Conservation (phyloP, 2,797 vertebrate genomes). For the Erithacus rubecula region DNA sequence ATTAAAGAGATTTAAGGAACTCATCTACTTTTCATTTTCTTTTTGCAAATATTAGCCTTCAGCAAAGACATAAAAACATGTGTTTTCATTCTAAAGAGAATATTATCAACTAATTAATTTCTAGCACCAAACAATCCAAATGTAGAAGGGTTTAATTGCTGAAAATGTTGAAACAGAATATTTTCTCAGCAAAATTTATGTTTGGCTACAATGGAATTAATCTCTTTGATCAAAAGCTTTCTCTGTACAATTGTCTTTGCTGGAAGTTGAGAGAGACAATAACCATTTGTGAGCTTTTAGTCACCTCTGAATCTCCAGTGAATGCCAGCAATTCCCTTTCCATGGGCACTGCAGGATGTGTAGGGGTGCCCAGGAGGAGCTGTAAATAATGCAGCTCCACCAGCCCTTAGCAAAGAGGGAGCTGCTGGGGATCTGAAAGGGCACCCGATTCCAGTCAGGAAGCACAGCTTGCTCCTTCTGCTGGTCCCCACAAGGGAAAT, state of each 20-base stretch:
- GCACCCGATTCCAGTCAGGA: not conserved
- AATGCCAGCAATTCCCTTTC: not conserved
- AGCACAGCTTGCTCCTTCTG: not conserved
- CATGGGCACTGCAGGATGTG: not conserved
- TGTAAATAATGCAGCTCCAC: not conserved
- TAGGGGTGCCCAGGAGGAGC: not conserved
- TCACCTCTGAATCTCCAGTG: not conserved
- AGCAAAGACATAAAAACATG: slow-evolving; percentile 35
- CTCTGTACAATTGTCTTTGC: not conserved
- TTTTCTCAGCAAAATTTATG: not conserved
- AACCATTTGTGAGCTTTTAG: not conserved
- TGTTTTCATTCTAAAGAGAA: slow-evolving; percentile 12
- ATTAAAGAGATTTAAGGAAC: slow-evolving; percentile 1
- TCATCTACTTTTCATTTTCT: not conserved
- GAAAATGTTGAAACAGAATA: slow-evolving; percentile 9
- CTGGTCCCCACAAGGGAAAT: slow-evolving; percentile 18
- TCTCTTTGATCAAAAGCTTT: slow-evolving; percentile 2
- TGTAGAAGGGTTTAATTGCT: slow-evolving; percentile 10
- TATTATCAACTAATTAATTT: slow-evolving; percentile 38
- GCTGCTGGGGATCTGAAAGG: not conserved
- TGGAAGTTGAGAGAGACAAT: not conserved
- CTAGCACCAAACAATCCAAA: not conserved
- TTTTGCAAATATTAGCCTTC: slow-evolving; percentile 41
- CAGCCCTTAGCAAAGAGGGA: not conserved
- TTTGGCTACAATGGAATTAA: not conserved